Evolutionary conservation across 2,113 vertebrate genomes (phyloP), one percentile per base, ranked within the genome.

Genomic region (Passer domesticus): DNA sequence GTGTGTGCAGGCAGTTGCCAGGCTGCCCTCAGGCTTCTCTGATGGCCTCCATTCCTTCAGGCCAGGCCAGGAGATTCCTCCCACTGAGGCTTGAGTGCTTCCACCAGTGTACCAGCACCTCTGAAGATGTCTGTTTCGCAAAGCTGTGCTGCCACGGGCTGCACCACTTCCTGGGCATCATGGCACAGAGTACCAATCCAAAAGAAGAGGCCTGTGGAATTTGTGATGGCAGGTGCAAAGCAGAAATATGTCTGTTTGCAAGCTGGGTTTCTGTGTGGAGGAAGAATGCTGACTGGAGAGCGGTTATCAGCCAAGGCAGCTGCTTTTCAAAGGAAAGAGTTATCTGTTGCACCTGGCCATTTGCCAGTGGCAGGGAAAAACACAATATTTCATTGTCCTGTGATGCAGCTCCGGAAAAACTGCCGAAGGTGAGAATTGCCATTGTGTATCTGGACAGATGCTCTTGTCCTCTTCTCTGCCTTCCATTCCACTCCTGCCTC

Each of bases 221-320:
- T 47, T 4, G 0, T 59, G 30, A 28, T 78, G 35, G 25, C 66
- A 68, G 49, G 12, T 60, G 35, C 56, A 35, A 75, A 75, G 28
- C 14, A 75, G 74, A 82, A 78, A 24, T 1, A 0, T 7, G 35
- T 22, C 23, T 53, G 1, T 66, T 49, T 33, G 16, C 2, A 6
- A 21, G 60, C 33, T 87, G n/a, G 11, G 3, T 67, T 91, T 72
- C 60, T 82, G 39, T 70, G 64, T 4, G 2, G 24, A 49, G 21
- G n/a, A 22, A 37, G 25, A 70, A 52, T 13, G 25, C 60, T 49
- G 56, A 33, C 39, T 35, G 66, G 60, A 72, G 43, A n/a, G 20
- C 35, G 6, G 6, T 68, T 50, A 59, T 35, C 27, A 73, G 33
- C 20, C 21, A 21, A 52, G 25, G 15, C 37, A 19, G 5, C n/a